These are phyloP conservation scores for Reticulitermes lucifugus DNA, from an alignment of 2,888 invertebrate genomes.

Conservation along the genomic window DNA sequence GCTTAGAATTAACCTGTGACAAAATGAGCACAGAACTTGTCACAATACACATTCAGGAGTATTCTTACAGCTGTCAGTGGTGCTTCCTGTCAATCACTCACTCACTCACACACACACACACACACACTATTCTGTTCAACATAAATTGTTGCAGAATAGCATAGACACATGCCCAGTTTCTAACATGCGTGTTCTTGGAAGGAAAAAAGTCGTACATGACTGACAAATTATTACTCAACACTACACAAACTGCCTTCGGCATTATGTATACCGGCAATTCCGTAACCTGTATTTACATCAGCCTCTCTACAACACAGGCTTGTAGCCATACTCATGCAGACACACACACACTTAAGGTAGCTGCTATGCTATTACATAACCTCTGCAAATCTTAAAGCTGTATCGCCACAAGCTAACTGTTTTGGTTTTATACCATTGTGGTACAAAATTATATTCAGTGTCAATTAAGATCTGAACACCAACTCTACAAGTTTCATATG, in stretches of 20 bases:
- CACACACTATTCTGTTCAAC: not conserved
- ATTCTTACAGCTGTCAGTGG: not conserved
- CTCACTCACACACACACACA: not conserved
- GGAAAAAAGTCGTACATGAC: not conserved
- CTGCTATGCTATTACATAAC: slow-evolving; percentile 13
- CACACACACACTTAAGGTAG: slow-evolving; percentile 2
- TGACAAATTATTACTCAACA: slow-evolving; percentile 1
- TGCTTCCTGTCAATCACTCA: not conserved
- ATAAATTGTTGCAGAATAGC: not conserved
- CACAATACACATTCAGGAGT: not conserved
- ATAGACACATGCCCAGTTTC: not conserved
- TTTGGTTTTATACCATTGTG: not conserved
- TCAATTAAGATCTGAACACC: not conserved
- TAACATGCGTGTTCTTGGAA: not conserved
- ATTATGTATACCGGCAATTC: not conserved
- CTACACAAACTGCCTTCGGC: not conserved
- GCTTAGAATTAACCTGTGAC: not conserved
- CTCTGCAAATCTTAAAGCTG: slow-evolving; percentile 16
- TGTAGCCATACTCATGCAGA: not conserved
- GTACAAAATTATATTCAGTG: slow-evolving; percentile 1
- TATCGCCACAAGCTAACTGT: slow-evolving; percentile 8
- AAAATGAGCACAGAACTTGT: not conserved
- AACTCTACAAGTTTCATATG: slow-evolving; percentile 2
- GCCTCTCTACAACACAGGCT: slow-evolving; percentile 5
- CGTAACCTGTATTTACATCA: not conserved